These are phyloP conservation scores for Synergus umbraculus DNA, from an alignment of 2,888 invertebrate genomes.

Conservation along the genomic window DNA sequence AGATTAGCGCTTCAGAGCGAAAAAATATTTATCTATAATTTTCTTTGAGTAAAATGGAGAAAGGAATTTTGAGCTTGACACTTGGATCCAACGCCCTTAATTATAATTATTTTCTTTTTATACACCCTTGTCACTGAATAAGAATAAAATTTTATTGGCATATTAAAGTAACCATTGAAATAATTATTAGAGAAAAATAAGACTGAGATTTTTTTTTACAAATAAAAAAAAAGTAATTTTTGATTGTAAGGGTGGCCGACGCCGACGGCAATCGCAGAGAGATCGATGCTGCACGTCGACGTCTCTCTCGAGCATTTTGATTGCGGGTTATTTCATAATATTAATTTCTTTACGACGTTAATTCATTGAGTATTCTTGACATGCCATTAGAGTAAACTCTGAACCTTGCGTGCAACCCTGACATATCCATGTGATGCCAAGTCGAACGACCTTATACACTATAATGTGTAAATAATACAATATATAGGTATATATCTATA, in stretches of 20 bases:
- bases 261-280: not conserved
- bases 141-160: not conserved
- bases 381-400: constrained; percentile 30
- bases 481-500: not conserved
- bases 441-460: constrained; percentile 47
- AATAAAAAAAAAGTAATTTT: no score
- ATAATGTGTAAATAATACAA: constrained; percentile 27
- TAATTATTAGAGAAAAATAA: no score
- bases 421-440: constrained; percentile 46
- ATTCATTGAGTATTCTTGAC: constrained; percentile 24
- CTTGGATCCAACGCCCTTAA: no score
- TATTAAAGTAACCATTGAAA: no score
- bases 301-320: constrained; percentile 10
- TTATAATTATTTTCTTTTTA: not conserved
- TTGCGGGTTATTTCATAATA: not conserved
- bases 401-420: constrained; percentile 52
- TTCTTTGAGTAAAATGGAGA: no score
- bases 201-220: not conserved
- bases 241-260: not conserved
- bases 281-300: constrained; percentile 30
- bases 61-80: no score
- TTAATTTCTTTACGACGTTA: constrained; percentile 11
- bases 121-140: not conserved
- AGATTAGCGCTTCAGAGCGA: no score
- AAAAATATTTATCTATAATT: no score